These are phyloP conservation scores for Microcebus jonahi DNA, from an alignment of 2,113 vertebrate species.

Conservation along the genomic window DNA sequence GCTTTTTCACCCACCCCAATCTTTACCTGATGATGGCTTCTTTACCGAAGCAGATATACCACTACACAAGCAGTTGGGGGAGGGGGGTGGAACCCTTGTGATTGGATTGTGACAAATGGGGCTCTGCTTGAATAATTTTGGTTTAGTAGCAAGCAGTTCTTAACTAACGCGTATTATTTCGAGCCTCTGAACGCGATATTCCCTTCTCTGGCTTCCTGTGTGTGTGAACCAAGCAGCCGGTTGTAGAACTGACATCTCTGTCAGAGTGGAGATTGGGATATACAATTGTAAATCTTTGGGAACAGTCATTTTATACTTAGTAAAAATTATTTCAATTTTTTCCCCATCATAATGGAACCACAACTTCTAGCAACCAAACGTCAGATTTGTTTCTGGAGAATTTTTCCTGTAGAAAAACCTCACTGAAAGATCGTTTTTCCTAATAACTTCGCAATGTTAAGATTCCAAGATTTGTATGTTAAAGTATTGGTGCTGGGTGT, in stretches of 20 bases:
- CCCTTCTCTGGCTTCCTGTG: constrained; percentile 54
- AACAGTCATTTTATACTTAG: neutral
- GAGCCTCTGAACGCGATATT: constrained; percentile 48
- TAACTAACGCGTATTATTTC: constrained; percentile 71
- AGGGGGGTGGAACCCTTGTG: constrained; percentile 65
- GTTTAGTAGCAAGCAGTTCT: constrained; percentile 71
- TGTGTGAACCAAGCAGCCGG: constrained; percentile 62
- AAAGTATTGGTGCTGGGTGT: neutral
- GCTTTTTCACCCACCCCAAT: constrained; percentile 38
- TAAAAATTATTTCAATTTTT: neutral
- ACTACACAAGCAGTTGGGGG: constrained; percentile 65
- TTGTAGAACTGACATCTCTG: constrained; percentile 48
- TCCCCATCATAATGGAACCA: neutral
- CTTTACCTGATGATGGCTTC: constrained; percentile 78
- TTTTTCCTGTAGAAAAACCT: constrained; percentile 39
- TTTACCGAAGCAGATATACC: constrained; percentile 65
- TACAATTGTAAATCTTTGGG: neutral
- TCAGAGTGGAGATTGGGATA: constrained; percentile 29
- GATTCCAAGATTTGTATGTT: constrained; percentile 24
- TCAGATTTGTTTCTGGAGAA: constrained; percentile 39
- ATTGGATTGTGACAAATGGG: constrained; percentile 77
- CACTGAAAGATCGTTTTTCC: neutral
- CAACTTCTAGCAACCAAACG: constrained; percentile 11
- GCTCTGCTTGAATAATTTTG: constrained; percentile 72
- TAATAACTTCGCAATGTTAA: constrained; percentile 37